A percentile compares a stretch with the other conserved stretches of the same genome.
These are phyloP conservation scores for Campoplex nolae DNA, from an alignment of 2,888 invertebrate genomes.

Conservation along the genomic window DNA sequence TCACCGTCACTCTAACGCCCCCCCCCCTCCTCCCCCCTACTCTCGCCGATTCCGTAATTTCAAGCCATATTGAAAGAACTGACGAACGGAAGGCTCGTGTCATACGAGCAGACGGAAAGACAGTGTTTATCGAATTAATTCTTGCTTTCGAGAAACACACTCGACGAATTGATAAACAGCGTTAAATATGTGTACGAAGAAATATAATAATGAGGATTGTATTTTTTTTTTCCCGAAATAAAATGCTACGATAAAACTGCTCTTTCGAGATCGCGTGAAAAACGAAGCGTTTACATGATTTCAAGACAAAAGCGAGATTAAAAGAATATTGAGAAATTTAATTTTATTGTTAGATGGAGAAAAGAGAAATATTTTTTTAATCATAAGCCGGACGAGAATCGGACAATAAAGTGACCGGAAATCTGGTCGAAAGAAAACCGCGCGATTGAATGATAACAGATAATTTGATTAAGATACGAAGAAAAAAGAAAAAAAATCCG, in stretches of 20 bases:
- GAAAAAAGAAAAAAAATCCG: not conserved
- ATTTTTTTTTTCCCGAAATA: too few species aligned
- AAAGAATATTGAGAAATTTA: too few species aligned
- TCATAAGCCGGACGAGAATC: not conserved
- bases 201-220: not conserved
- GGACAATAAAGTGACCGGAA: not conserved
- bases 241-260: too few species aligned
- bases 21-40: not conserved
- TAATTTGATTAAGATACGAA: not conserved
- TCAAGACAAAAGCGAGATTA: too few species aligned
- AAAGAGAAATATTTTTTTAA: too few species aligned
- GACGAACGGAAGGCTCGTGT: conserved; percentile 9
- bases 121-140: not conserved
- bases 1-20: not conserved
- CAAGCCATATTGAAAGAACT: conserved; percentile 8
- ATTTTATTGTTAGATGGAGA: too few species aligned
- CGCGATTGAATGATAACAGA: not conserved
- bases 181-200: not conserved
- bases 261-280: too few species aligned
- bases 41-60: not conserved
- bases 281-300: too few species aligned
- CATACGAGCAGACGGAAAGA: not conserved
- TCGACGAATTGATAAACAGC: not conserved
- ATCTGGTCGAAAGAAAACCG: not conserved
- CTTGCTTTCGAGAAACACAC: not conserved